These are phyloP conservation scores for Ibycter americanus DNA, from an alignment of 2,797 vertebrate species.

Conservation along the genomic window DNA sequence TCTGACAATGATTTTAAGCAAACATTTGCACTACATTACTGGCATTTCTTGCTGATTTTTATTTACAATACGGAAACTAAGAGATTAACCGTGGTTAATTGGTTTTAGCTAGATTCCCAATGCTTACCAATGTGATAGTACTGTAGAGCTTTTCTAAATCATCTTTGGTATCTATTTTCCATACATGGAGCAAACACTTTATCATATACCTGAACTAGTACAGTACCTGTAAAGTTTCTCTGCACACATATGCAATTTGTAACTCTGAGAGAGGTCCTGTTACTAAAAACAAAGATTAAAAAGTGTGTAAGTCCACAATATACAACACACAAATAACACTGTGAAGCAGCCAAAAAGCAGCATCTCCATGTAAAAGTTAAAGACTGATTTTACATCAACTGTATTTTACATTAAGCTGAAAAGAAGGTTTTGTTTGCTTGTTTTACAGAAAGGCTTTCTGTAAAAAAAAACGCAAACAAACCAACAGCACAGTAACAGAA, in stretches of 20 bases:
- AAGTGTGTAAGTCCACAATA: background rate
- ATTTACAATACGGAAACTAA: background rate
- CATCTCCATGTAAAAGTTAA: background rate
- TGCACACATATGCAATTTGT: conserved; percentile 94
- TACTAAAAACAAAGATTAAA: conserved; percentile 76
- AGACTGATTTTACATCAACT: background rate
- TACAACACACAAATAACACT: rapidly evolving
- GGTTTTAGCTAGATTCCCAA: background rate
- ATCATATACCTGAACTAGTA: background rate
- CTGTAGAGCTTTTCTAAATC: background rate
- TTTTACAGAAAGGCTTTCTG: conserved; percentile 17
- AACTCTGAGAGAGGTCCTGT: conserved; percentile 95
- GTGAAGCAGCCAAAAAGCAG: background rate
- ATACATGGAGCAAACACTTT: background rate
- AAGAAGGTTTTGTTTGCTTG: background rate
- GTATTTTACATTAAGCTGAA: background rate
- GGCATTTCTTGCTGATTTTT: background rate
- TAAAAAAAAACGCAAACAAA: background rate
- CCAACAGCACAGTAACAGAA: background rate
- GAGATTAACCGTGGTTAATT: background rate
- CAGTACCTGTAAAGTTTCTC: conserved; percentile 94
- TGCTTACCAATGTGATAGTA: rapidly evolving
- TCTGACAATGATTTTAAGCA: background rate
- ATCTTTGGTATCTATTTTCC: background rate
- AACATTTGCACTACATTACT: background rate